Evolutionary conservation across 2,888 invertebrate species (phyloP), one percentile per base, ranked within the genome.

Genomic region (Leucophenga maculata): DNA sequence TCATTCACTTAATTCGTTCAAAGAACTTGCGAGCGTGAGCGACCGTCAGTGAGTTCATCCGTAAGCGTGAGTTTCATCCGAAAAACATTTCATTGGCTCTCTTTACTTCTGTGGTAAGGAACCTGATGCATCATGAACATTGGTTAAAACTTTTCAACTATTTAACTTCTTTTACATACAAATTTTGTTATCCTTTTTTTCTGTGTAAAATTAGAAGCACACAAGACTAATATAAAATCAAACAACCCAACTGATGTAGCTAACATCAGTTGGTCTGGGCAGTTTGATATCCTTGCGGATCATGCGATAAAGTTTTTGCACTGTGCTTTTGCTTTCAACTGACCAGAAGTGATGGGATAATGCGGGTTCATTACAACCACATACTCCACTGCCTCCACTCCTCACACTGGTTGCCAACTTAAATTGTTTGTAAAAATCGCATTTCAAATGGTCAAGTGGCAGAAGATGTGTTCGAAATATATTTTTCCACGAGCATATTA

Each of bases 271-370:
- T 39, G 22, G 77, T 75, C 75, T 80, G 84, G 72, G 84, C 84
- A 79, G 75, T 79, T 81, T 75, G 79, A 73, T 75, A 74, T 74
- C 71, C 67, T 69, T 72, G 69, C 62, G 69, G 65, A 48, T 50
- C 9, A 44, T 13, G 32, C n/a, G 46, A 39, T 14, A 46, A 44
- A 66, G 68, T 54, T 68, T 26, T 39, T 39, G 39, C 39, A 39
- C 39, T 39, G 26, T 26, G 26, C 39, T 39, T 39, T 39, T 11
- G 39, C 39, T 39, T 11, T 39, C 8, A 39, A 69, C 67, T 79
- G 78, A 72, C 75, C 83, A 75, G 73, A 71, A 70, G 82, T 72
- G 75, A 69, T 75, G 74, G 73, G 82, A 83, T 83, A 52, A 16
- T 32, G 54, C 16, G 11, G 6, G 39, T 32, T 39, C 39, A 39